These are phyloP conservation scores for Drosophila robusta DNA, from an alignment of 2,888 invertebrate species.

Conservation along the genomic window DNA sequence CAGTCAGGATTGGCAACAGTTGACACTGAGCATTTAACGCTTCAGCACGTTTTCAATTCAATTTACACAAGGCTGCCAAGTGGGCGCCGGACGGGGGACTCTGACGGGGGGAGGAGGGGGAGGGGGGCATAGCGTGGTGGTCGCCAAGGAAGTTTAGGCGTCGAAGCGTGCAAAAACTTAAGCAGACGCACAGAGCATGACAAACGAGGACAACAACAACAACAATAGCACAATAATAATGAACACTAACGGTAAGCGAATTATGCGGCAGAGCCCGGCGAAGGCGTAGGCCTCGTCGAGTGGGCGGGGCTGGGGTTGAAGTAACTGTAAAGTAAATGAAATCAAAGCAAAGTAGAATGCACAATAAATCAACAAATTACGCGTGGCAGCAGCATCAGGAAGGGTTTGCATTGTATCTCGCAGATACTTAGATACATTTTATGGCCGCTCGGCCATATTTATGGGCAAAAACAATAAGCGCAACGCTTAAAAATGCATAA, in stretches of 20 bases:
- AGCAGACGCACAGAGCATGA: constrained; percentile 79
- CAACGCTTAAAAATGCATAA: constrained; percentile 83
- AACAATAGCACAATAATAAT: constrained; percentile 61
- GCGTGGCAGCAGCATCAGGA: constrained; percentile 42
- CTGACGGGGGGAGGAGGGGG: not conserved
- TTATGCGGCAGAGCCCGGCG: constrained; percentile 41
- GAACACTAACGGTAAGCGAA: constrained; percentile 72
- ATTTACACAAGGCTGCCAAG: constrained; percentile 69
- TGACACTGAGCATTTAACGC: constrained; percentile 85
- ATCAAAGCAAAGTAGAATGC: constrained; percentile 44
- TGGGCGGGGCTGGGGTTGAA: constrained; percentile 6
- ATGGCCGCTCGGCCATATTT: constrained; percentile 57
- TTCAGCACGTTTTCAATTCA: constrained; percentile 85
- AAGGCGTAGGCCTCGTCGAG: constrained; percentile 8
- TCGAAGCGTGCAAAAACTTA: constrained; percentile 80
- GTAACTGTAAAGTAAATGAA: constrained; percentile 35
- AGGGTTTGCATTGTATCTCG: constrained; percentile 59
- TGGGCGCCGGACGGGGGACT: constrained; percentile 16
- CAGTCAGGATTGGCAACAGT: constrained; percentile 81
- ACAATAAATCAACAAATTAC: constrained; percentile 80
- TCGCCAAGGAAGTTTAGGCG: constrained; percentile 77
- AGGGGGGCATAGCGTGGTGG: constrained; percentile 28
- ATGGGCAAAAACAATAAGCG: constrained; percentile 83
- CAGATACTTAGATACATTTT: constrained; percentile 57
- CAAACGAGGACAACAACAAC: constrained; percentile 61